Evolutionary conservation across 1,140 invertebrate genomes (phyloP).

Genomic region (Nixonia krombeini): DNA sequence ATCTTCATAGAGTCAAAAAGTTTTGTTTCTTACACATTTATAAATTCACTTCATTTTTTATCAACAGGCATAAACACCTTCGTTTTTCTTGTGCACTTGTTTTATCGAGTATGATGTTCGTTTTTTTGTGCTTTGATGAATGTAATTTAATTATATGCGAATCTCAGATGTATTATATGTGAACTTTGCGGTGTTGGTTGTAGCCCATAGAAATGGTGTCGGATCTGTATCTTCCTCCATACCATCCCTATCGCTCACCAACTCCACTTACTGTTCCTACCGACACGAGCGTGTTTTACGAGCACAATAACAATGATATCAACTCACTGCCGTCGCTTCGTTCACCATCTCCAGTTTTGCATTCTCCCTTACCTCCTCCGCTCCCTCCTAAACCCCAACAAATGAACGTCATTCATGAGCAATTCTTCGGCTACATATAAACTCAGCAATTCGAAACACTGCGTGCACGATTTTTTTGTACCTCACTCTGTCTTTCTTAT

Average conservation of each 20-base stretch:
- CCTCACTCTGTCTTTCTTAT: background rate
- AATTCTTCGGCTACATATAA: conserved; percentile 80
- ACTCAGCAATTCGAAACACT: conserved; percentile 21
- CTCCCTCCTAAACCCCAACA: conserved; percentile 68
- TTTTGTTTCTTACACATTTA: too few species aligned
- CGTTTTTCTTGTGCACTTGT: too few species aligned
- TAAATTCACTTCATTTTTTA: too few species aligned
- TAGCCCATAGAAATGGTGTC: conserved; percentile 83
- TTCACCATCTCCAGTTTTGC: conserved; percentile 52
- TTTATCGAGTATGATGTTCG: too few species aligned
- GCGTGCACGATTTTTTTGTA: background rate
- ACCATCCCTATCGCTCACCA: conserved; percentile 58
- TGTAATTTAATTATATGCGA: background rate
- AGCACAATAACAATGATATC: conserved; percentile 60
- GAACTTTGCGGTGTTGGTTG: conserved; percentile 62
- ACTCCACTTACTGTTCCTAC: conserved; percentile 63
- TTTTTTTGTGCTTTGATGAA: background rate
- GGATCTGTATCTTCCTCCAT: conserved; percentile 76
- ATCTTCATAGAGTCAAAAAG: too few species aligned
- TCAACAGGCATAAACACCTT: too few species aligned
- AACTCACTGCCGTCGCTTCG: conserved; percentile 53
- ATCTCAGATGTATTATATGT: conserved; percentile 19
- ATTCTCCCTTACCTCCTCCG: conserved; percentile 62
- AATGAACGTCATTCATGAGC: conserved; percentile 74
- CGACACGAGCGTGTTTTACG: conserved; percentile 54